Base-by-base conservation (phyloP, 2,888 invertebrate genomes). In the Odontomyia ornata region DNA sequence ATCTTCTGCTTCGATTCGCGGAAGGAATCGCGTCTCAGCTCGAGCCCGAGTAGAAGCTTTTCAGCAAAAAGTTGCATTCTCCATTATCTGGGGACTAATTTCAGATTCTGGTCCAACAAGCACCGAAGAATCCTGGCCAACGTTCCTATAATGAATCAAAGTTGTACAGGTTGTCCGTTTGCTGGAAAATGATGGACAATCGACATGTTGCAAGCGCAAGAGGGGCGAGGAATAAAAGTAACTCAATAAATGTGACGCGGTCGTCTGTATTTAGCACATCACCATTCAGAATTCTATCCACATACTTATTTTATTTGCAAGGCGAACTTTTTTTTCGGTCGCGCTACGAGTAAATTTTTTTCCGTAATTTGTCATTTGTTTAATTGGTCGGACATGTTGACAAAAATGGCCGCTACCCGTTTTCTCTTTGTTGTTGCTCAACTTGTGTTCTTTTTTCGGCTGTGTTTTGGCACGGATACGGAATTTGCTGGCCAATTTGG, bases 301-400 rank as follows among this genome's bases (percentile, higher is more conserved):
- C 25, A 23, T 65, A 65, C 21, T 47, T 67, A 67, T 67, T 52
- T 60, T 57, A 72, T 72, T 56, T 52, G 15, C 72, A 15, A 56
- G 23, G 56, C 30, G 11, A 56, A 11, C n/a, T 36, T 73, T 43
- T 36, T 36, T 72, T 36, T 73, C 23, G 73, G 43, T 13, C 1
- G 15, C n/a, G 36, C 21, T 65, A 11, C 28, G 18, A 65, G 65
- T 43, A 28, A 67, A 67, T 76, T 65, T 76, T 77, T 77, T 77
- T 64, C 75, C 47, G 69, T 75, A 77, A 77, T 77, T 77, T 77
- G 77, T 77, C 77, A 77, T 77, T 77, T 77, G 77, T 69, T 77
- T 77, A 77, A 77, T 77, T 77, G 77, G 77, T 60, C 77, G 60
- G 69, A 43, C 67, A 56, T 75, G 36, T 47, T 75, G 60, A 67